Base-by-base conservation (phyloP, 1,140 invertebrate species). In the Pogonus chalceus region DNA sequence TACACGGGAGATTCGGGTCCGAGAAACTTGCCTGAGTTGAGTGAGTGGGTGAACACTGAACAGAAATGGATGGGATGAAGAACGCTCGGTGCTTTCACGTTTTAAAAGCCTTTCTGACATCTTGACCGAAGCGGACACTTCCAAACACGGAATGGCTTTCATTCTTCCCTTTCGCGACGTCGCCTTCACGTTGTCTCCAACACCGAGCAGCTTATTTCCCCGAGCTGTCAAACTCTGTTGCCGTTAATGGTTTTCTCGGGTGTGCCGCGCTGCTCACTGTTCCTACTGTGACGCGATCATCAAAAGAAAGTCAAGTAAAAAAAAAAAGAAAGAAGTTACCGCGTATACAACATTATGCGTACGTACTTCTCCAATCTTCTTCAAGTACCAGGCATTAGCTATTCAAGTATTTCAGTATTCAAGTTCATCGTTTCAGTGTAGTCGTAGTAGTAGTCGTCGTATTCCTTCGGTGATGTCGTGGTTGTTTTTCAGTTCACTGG, bases 31-130 rank as follows among this genome's bases (percentile, higher is more conserved):
- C n/a, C n/a, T n/a, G n/a, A n/a, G n/a, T 31, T 31, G 7, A 4
- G 26, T 7, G 14, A 31, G 26, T 31, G 4, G 26, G 26, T 31
- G 26, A 31, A 31, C 26, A 31, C 7, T 31, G 26, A 14, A 7
- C 7, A 7, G 26, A 31, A 14, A 14, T 31, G 14, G 26, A 31
- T 7, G 26, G n/a, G 26, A 7, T 31, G 26, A 31, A 4, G 26
- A 7, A 7, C 26, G 26, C 26, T 10, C 9, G 18, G 37, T 43
- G 37, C 37, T 4, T 64, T 61, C 65, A 62, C 65, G 64, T 65
- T 67, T 68, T 69, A 69, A 69, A 69, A 69, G 67, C 67, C 66
- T 68, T 67, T 61, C 62, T 68, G 67, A 69, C 67, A 68, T 69
- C 67, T 69, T 69, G 67, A 69, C 67, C 67, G 67, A 65, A 60